Evolutionary conservation across 2,113 vertebrate genomes (phyloP), one percentile per base, ranked within the genome.

Genomic region (Planiliza haematocheilus): DNA sequence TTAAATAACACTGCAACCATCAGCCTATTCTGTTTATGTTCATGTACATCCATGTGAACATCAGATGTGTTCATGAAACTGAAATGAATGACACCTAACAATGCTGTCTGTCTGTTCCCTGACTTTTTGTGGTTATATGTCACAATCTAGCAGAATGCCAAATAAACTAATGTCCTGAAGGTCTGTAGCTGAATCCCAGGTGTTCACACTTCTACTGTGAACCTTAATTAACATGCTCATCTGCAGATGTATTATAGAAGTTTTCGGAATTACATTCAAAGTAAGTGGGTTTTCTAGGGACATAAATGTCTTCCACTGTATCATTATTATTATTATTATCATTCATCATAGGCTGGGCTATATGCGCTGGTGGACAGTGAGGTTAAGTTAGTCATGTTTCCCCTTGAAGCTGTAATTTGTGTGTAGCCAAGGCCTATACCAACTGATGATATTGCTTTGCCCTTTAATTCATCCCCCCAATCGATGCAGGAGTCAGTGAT

Each of bases 371-470:
- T 76, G 82, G 87, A 89, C 83, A 85, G 81, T 87, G 61, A 89
- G 90, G 90, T 89, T 86, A 89, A 81, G 82, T 79, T 84, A 86
- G 88, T 88, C 89, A 82, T 89, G 86, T 90, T 91, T 92, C 74
- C 73, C 83, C 84, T 90, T 90, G 72, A 86, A 88, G 85, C 86
- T 90, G 85, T 86, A 93, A 90, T 91, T 87, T 91, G 84, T 88
- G 83, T 82, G 89, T 87, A 84, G 85, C 82, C 74, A 83, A 88
- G 88, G 70, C 88, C 86, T 89, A 90, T 86, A 90, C 88, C 90
- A 90, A 91, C 89, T 88, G 90, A 93, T 93, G 90, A 89, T 93
- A 91, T 91, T 93, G 89, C 88, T 88, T 90, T 90, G 89, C 91
- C 90, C 91, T 92, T 91, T 91, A 92, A 91, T 92, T 93, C 89